phyloP scores from a whole-genome alignment of 2,888 invertebrate species.

The Mesochorus sp. region DNA sequence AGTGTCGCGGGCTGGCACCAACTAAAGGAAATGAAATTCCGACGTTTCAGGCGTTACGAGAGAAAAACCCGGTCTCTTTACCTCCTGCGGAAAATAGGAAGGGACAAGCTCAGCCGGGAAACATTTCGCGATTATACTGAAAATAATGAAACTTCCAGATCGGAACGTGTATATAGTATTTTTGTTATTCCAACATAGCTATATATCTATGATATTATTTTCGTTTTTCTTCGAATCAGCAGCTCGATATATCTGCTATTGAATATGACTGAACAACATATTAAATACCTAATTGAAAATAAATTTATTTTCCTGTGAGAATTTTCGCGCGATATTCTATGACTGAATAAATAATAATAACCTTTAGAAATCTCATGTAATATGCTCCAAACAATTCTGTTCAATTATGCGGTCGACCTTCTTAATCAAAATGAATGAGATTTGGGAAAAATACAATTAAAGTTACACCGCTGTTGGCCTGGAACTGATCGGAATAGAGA shows the following conservation, averaged over 20 bases:
- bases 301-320: no score
- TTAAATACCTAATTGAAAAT: no score
- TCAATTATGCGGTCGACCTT: not conserved
- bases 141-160: not conserved
- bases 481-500: not conserved
- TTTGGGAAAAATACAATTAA: not conserved
- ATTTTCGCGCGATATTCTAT: not conserved
- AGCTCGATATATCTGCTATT: no score
- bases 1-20: not conserved
- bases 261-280: no score
- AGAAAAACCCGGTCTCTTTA: conserved; percentile 23
- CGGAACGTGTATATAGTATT: not conserved
- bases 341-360: not conserved
- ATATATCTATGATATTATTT: no score
- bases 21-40: conserved; percentile 49
- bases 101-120: not conserved
- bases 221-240: no score
- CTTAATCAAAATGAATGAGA: not conserved
- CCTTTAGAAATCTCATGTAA: not conserved
- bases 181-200: no score
- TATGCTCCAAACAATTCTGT: not conserved
- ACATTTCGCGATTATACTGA: not conserved
- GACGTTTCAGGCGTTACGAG: conserved; percentile 18
- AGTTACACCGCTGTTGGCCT: not conserved
- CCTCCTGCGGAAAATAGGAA: not conserved